A percentile compares a stretch with the other conserved stretches of the same genome.
Conservation (phyloP, 2,113 vertebrate genomes). For the Petaurus breviceps region DNA sequence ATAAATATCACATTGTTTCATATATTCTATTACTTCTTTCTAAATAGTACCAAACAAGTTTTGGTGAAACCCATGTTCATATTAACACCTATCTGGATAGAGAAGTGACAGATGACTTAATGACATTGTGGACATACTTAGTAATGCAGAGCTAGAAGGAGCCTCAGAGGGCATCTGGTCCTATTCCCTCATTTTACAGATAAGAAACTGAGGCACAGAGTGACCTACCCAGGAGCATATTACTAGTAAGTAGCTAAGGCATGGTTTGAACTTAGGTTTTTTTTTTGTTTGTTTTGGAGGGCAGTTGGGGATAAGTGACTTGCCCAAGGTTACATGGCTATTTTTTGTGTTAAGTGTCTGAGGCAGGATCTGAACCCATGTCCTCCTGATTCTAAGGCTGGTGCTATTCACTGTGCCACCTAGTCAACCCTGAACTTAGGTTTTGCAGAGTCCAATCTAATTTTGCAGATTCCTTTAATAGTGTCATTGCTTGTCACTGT, state of each 20-base stretch:
- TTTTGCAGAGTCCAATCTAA: not conserved
- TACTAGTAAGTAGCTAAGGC: not conserved
- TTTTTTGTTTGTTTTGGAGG: too few species aligned
- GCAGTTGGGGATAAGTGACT: too few species aligned
- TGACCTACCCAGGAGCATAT: not conserved
- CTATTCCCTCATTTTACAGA: not conserved
- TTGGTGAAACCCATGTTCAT: not conserved
- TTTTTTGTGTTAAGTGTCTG: too few species aligned
- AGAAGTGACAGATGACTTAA: not conserved
- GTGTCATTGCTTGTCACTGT: too few species aligned
- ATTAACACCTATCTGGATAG: not conserved
- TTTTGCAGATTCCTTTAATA: too few species aligned
- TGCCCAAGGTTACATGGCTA: too few species aligned
- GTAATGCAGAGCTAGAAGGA: not conserved
- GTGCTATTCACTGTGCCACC: too few species aligned
- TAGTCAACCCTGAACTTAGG: not conserved
- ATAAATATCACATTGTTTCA: not conserved
- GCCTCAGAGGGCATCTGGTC: not conserved
- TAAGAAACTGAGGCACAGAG: not conserved
- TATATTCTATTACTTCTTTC: not conserved
- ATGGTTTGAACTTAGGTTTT: not conserved
- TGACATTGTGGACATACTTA: not conserved
- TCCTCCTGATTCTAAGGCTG: too few species aligned
- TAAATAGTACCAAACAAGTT: not conserved
- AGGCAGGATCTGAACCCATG: too few species aligned